These are phyloP conservation scores for Tribolium madens DNA, from an alignment of 1,140 invertebrate species.

Conservation along the genomic window DNA sequence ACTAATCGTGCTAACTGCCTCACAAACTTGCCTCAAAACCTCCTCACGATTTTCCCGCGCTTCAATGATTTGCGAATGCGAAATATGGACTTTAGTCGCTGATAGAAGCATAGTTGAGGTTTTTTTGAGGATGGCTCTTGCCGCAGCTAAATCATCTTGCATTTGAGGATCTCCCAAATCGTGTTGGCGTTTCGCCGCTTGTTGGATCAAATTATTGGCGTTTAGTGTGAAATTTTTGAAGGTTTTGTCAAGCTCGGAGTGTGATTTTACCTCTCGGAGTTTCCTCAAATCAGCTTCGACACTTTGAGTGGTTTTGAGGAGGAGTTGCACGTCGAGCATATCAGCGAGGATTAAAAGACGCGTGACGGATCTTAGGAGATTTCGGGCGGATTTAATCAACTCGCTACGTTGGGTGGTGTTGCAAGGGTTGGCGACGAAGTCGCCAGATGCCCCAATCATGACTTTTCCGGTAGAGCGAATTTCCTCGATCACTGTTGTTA, in stretches of 20 bases:
- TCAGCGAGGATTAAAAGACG: constrained; percentile 92
- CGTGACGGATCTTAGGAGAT: constrained; percentile 92
- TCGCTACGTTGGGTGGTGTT: constrained; percentile 88
- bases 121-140: constrained; percentile 94
- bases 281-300: background rate
- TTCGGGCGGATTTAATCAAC: constrained; percentile 93
- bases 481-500: constrained; percentile 91
- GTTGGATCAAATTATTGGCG: constrained; percentile 90
- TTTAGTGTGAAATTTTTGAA: constrained; percentile 87
- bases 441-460: constrained; percentile 88
- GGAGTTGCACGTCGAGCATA: constrained; percentile 91
- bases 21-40: constrained; percentile 95
- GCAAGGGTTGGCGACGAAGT: constrained; percentile 96
- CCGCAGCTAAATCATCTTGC: constrained; percentile 96
- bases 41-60: constrained; percentile 97
- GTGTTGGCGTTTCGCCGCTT: constrained; percentile 92
- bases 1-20: constrained; percentile 95
- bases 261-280: background rate
- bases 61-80: constrained; percentile 95
- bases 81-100: constrained; percentile 97
- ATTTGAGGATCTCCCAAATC: constrained; percentile 95
- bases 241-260: background rate
- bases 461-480: constrained; percentile 85
- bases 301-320: background rate
- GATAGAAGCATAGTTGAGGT: constrained; percentile 98